A percentile compares a stretch with the other conserved stretches of the same genome.
Evolutionary conservation across 2,113 vertebrate genomes (phyloP).

Genomic region (Empidonax alnorum): DNA sequence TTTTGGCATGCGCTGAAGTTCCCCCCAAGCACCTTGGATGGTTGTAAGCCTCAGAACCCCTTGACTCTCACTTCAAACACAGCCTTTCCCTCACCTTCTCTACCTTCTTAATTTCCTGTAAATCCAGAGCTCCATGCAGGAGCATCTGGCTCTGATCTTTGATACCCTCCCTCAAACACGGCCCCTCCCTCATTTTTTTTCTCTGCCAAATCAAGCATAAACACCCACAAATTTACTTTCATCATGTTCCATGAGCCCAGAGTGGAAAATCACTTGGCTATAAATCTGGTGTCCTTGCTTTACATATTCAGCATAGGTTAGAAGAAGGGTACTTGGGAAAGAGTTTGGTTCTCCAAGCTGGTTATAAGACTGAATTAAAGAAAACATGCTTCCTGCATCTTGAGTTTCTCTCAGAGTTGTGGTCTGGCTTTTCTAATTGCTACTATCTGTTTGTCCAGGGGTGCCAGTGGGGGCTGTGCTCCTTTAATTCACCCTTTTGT

Average conservation of each 20-base stretch:
- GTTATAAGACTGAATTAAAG: not conserved
- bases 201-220: constrained; percentile 59
- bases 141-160: constrained; percentile 67
- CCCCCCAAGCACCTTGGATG: constrained; percentile 26
- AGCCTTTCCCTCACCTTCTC: constrained; percentile 61
- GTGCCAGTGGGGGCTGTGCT: not conserved
- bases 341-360: constrained; percentile 10
- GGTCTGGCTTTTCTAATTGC: not conserved
- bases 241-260: constrained; percentile 58
- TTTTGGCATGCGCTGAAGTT: constrained; percentile 55
- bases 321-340: constrained; percentile 41
- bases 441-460: not conserved
- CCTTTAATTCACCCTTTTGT: not conserved
- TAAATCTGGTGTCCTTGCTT: constrained; percentile 50
- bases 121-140: constrained; percentile 36
- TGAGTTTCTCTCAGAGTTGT: not conserved
- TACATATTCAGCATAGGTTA: constrained; percentile 55
- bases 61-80: constrained; percentile 67
- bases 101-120: constrained; percentile 63
- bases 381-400: not conserved
- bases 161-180: constrained; percentile 47
- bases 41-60: constrained; percentile 51
- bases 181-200: constrained; percentile 57
- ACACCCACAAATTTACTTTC: constrained; percentile 67
- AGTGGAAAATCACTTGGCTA: constrained; percentile 61